Evolutionary conservation across 1,140 invertebrate genomes (phyloP), one percentile per base, ranked within the genome.

Genomic region (Orius insidiosus): DNA sequence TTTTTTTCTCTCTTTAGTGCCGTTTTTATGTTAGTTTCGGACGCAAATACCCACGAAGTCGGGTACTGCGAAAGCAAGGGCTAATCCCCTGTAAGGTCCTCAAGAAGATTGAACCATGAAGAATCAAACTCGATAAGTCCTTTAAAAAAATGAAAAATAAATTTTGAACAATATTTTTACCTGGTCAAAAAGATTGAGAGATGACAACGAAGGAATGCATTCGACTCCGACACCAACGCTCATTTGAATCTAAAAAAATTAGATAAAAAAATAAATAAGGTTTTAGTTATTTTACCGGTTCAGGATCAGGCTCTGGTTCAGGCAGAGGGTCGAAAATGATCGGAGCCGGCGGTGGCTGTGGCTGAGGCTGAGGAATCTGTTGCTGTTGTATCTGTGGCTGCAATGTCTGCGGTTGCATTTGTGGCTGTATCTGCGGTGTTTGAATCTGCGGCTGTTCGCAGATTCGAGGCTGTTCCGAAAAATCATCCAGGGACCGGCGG

Each of bases 31-130:
- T 36, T 24, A 24, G 24, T n/a, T n/a, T 49, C 47, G 31, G 34
- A 36, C 8, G 51, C 48, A 43, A 52, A 52, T 14, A 52, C 46
- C 51, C 51, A 52, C 19, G 47, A 47, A 2, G 51, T 52, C 37
- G 51, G 51, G 45, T 49, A 52, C 10, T 47, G 47, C 24, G 41
- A 45, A 32, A 41, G 44, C 43, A 39, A 47, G 24, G 45, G 41
- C 36, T 24, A 46, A 39, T 43, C 44, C 4, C 42, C 50, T 24
- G 24, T 24, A 24, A 36, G 30, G 18, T 48, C 32, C 13, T 33
- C 32, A 14, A 18, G 13, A 19, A 38, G 18, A 13, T 15, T 35
- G 15, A 47, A 35, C n/a, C 16, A 32, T 15, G 15, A 39, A 19
- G 37, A 13, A 19, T 45, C 30, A 10, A 46, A 13, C 24, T 42